These are phyloP conservation scores for Zeuzera pyrina DNA, from an alignment of 2,888 invertebrate species.

Conservation along the genomic window DNA sequence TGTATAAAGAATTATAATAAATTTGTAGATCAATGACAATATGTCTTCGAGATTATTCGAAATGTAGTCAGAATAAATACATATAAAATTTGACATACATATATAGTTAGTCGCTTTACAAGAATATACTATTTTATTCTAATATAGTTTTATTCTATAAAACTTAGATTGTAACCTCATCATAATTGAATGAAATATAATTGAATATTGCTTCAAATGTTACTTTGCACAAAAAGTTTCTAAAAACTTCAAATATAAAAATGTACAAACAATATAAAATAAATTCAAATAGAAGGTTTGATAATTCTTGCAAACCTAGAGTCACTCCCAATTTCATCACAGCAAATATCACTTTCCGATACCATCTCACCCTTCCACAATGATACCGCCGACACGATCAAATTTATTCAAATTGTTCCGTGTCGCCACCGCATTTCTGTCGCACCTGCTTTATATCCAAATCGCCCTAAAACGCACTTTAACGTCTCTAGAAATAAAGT, in stretches of 20 bases:
- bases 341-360: conserved; percentile 55
- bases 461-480: conserved; percentile 22
- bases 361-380: conserved; percentile 39
- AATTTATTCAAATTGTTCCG: conserved; percentile 69
- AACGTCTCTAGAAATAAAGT: conserved; percentile 17
- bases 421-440: conserved; percentile 50
- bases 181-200: too few relatives aligned
- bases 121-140: too few relatives aligned
- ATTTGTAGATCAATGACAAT: too few relatives aligned
- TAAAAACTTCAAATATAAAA: background rate
- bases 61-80: too few relatives aligned
- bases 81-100: too few relatives aligned
- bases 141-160: too few relatives aligned
- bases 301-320: conserved; percentile 42
- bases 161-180: too few relatives aligned
- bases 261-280: conserved; percentile 14
- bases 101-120: too few relatives aligned
- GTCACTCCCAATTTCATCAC: conserved; percentile 52
- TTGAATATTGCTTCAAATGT: too few relatives aligned
- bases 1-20: too few relatives aligned
- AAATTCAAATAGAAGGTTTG: conserved; percentile 27
- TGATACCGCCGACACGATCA: conserved; percentile 38
- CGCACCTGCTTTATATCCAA: conserved; percentile 41
- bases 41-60: too few relatives aligned
- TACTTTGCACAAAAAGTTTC: too few relatives aligned